phyloP scores from a whole-genome alignment of 1,140 invertebrate species.

The Wasmannia auropunctata region DNA sequence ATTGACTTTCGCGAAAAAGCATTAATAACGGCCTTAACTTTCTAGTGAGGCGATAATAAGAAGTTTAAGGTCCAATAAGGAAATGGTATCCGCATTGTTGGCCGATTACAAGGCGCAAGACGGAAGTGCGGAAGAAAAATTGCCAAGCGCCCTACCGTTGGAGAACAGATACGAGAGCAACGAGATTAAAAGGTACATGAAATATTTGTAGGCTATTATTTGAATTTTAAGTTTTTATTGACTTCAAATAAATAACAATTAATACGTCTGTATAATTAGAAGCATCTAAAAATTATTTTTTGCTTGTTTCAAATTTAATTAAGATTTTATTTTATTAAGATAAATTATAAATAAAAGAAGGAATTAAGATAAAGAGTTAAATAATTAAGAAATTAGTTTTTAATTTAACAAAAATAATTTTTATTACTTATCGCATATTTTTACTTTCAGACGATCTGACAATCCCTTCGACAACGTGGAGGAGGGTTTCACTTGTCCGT shows the following conservation, averaged over 20 bases:
- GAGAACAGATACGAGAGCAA: slow-evolving; percentile 80
- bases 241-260: neutral
- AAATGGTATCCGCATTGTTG: slow-evolving; percentile 89
- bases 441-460: slow-evolving; percentile 85
- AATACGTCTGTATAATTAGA: neutral
- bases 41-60: slow-evolving; percentile 91
- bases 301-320: neutral
- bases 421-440: slow-evolving; percentile 20
- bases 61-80: slow-evolving; percentile 90
- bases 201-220: neutral
- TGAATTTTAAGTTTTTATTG: slow-evolving; percentile 1
- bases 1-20: slow-evolving; percentile 17
- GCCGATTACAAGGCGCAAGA: slow-evolving; percentile 87
- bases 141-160: slow-evolving; percentile 62
- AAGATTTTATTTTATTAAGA: neutral
- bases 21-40: slow-evolving; percentile 47
- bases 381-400: neutral
- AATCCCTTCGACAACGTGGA: slow-evolving; percentile 84
- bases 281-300: neutral
- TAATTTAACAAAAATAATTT: neutral
- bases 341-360: neutral
- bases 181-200: slow-evolving; percentile 81
- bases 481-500: slow-evolving; percentile 92
- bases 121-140: slow-evolving; percentile 62
- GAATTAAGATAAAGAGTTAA: neutral